Base-by-base conservation (phyloP, 2,888 invertebrate species). In the Allacma fusca region DNA sequence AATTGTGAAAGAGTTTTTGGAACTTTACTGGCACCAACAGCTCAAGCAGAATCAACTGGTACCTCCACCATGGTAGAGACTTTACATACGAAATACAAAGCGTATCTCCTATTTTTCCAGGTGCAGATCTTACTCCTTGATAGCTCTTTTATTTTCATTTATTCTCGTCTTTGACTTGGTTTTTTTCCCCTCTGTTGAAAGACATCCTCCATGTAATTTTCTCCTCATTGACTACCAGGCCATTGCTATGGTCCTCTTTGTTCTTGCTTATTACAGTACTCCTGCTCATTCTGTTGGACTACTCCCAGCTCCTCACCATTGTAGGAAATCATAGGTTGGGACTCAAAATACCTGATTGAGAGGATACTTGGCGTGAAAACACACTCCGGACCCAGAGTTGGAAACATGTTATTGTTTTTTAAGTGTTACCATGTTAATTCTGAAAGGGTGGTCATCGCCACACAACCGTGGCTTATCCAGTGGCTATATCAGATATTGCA, bases 31-130 rank as follows among this genome's bases (percentile, higher is more conserved):
- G 9, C n/a, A 19, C 50, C 19, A 13, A 5, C n/a, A 50, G 34
- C 9, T 7, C 34, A 16, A 50, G 50, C 50, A 16, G 2, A 1
- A 50, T 50, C 19, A 50, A 50, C 50, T 13, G 16, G 2, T 40
- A 40, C 40, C 5, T 40, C 7, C n/a, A n/a, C n/a, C n/a, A n/a
- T n/a, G n/a, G n/a, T 13, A 50, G n/a, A 4, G 50, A n/a, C n/a
- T n/a, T n/a, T n/a, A n/a, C n/a, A n/a, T n/a, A n/a, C n/a, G n/a
- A 50, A 73, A 67, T 23, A 28, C 50, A 68, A 75, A 80, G 78
- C 80, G 78, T 80, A 78, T 80, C 80, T 78, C 80, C 80, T 78
- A 68, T 50, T 75, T 65, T 59, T 72, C 59, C 64, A 65, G 72
- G 21, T 34, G 43, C 24, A 69, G 69, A 44, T 24, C 29, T 29